Evolutionary conservation across 2,888 invertebrate genomes (phyloP).

Genomic region (Trilocha varians): DNA sequence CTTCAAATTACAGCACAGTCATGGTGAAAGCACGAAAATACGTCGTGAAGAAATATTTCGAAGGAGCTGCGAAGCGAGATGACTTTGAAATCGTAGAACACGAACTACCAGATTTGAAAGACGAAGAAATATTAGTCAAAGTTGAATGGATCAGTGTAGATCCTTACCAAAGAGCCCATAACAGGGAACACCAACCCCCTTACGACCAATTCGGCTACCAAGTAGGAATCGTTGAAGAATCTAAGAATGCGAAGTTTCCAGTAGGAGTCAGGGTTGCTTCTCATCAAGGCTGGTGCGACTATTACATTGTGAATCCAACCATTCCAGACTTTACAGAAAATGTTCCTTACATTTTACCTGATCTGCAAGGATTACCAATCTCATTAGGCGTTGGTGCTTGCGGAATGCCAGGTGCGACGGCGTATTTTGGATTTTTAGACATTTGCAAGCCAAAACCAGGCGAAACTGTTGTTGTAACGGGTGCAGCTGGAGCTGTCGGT

Average conservation of each 20-base stretch:
- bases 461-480: conserved; percentile 79
- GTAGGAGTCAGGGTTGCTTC: conserved; percentile 74
- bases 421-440: conserved; percentile 80
- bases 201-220: conserved; percentile 36
- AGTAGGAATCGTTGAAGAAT: conserved; percentile 67
- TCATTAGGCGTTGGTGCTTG: conserved; percentile 75
- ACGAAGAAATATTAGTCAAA: conserved; percentile 57
- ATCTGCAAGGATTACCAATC: conserved; percentile 58
- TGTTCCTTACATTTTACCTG: conserved; percentile 64
- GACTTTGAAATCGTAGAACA: conserved; percentile 75
- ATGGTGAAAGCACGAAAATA: conserved; percentile 71
- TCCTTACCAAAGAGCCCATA: conserved; percentile 28
- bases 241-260: conserved; percentile 73
- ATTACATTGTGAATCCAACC: conserved; percentile 14
- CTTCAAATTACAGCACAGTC: neutral
- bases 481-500: conserved; percentile 84
- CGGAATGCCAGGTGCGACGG: conserved; percentile 81
- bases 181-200: conserved; percentile 17
- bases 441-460: conserved; percentile 78
- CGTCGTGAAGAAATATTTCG: conserved; percentile 68
- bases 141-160: conserved; percentile 37
- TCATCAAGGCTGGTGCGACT: conserved; percentile 40
- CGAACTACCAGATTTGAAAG: conserved; percentile 68
- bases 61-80: conserved; percentile 68
- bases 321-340: neutral